Base-by-base conservation (phyloP, 2,797 vertebrate species). In the Cossypha caffra region DNA sequence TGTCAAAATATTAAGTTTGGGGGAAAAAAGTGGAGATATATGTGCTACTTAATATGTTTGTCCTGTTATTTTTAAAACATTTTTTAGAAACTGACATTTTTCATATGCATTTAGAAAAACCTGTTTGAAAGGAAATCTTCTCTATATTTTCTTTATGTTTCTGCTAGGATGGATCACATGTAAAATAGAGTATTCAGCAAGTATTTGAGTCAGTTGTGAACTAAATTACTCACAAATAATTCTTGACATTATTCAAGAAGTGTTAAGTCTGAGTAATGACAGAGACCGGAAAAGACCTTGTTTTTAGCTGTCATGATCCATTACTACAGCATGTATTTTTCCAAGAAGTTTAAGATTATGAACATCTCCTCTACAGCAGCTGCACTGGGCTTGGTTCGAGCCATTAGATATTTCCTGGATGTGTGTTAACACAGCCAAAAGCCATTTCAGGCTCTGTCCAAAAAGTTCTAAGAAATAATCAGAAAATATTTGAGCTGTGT, bases 161-260 rank as follows among this genome's bases (percentile, higher is more conserved):
- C n/a, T 48, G 7, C 7, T 62, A 59, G 29, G 33, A 71, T 48
- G 18, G 40, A 74, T 45, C 75, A 84, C 15, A 37, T 0, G 0
- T 8, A 81, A 59, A 82, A 63, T 35, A 51, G 3, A 31, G 1
- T 37, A 50, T 71, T 78, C 37, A 80, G 38, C 33, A 55, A 71
- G 4, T 23, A 10, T 54, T 85, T 88, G 6, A 69, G 40, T 83
- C 68, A 59, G 13, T 45, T 88, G 24, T 50, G 37, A 88, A 28
- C 90, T 81, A 58, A 75, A 67, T 92, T 86, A 82, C 52, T 92
- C 54, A 85, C 31, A 81, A 95, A 91, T 50, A 86, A 59, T 86
- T 88, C n/a, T 54, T 83, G 35, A 88, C 38, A 50, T 61, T 88
- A 85, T 73, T 95, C 42, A 89, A 78, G 23, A 28, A 62, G 33